Evolutionary conservation across 2,113 vertebrate species (phyloP).

Genomic region (Microcebus jonahi): DNA sequence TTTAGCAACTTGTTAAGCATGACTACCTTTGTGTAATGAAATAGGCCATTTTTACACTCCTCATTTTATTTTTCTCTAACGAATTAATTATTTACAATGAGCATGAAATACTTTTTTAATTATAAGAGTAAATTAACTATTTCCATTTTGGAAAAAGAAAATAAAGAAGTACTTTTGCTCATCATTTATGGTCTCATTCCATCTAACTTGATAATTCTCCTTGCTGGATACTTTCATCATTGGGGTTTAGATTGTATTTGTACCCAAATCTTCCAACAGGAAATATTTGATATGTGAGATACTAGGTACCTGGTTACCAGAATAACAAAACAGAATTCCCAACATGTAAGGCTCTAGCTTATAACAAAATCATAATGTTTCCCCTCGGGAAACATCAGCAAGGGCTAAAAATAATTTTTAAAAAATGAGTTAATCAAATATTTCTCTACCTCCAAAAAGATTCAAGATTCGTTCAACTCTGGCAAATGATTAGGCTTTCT

Average conservation of each 20-base stretch:
- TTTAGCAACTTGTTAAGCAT: not conserved
- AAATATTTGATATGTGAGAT: not conserved
- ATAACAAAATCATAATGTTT: not conserved
- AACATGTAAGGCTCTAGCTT: not conserved
- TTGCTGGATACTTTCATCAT: not conserved
- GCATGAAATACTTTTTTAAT: not conserved
- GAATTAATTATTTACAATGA: constrained; percentile 14
- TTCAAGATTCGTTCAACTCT: constrained; percentile 46
- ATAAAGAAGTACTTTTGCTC: not conserved
- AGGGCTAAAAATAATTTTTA: constrained; percentile 43
- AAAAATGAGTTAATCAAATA: constrained; percentile 59
- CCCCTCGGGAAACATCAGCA: constrained; percentile 30
- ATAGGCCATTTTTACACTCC: not conserved
- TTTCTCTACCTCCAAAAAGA: constrained; percentile 56
- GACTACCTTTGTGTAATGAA: not conserved
- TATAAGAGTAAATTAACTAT: not conserved
- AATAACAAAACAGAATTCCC: not conserved
- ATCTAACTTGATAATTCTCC: not conserved
- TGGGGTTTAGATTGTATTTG: not conserved
- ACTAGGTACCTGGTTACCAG: not conserved
- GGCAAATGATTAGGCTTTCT: constrained; percentile 65
- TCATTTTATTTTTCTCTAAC: not conserved
- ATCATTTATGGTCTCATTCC: not conserved
- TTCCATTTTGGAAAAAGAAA: not conserved
- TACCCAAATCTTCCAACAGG: not conserved